Evolutionary conservation across 2,888 invertebrate genomes (phyloP).

Genomic region (Microplitis deprimator): DNA sequence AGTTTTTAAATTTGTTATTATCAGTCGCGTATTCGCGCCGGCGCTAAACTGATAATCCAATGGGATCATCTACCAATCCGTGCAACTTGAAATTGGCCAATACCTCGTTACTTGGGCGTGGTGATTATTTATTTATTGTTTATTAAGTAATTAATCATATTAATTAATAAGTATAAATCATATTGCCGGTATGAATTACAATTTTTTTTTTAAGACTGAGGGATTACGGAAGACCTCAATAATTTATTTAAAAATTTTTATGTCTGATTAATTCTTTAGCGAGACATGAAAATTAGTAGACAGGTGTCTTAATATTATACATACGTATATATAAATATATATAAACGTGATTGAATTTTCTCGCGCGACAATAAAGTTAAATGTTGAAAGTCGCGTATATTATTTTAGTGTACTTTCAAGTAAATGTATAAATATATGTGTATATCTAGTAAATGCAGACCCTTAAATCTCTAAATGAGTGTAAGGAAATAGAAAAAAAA

Average conservation of each 20-base stretch:
- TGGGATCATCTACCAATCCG: slow-evolving; percentile 70
- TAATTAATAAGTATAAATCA: not conserved
- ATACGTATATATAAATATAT: not conserved
- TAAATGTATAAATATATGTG: not conserved
- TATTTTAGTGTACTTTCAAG: not conserved
- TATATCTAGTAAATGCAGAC: slow-evolving; percentile 33
- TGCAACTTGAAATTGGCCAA: slow-evolving; percentile 56
- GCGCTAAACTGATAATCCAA: slow-evolving; percentile 69
- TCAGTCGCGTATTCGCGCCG: slow-evolving; percentile 55
- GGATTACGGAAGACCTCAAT: not conserved
- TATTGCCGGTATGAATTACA: no score
- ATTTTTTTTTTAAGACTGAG: not conserved
- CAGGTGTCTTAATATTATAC: slow-evolving; percentile 9
- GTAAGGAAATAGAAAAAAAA: not conserved
- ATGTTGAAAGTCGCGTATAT: no score
- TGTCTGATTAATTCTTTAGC: not conserved
- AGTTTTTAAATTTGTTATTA: slow-evolving; percentile 13
- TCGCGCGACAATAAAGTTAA: not conserved
- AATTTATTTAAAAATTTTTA: not conserved
- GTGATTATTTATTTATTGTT: slow-evolving; percentile 9
- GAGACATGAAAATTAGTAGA: not conserved
- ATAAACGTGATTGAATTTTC: not conserved
- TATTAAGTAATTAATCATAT: not conserved
- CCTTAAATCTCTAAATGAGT: slow-evolving; percentile 54
- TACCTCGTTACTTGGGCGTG: slow-evolving; percentile 50